phyloP scores from a whole-genome alignment of 2,797 vertebrate genomes.

The Arctocebus calabarensis region DNA sequence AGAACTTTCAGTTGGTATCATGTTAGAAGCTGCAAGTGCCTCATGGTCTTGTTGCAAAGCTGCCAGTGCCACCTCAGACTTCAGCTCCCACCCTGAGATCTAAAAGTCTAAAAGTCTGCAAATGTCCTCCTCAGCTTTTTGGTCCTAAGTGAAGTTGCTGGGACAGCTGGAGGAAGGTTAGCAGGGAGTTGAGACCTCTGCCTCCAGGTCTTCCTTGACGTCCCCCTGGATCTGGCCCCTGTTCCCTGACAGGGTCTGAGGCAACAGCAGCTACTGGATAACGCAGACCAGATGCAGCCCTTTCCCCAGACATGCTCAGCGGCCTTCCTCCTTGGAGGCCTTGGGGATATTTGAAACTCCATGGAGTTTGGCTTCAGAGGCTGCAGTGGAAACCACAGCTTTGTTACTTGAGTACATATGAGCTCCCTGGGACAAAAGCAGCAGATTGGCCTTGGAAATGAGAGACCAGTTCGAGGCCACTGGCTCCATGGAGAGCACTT shows the following conservation, averaged over 20 bases:
- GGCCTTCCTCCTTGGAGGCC: background rate
- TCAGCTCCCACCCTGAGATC: background rate
- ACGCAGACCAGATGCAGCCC: constrained; percentile 29
- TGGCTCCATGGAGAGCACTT: background rate
- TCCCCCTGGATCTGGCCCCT: background rate
- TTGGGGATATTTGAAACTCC: constrained; percentile 47
- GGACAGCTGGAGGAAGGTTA: background rate
- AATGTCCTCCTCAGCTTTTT: background rate
- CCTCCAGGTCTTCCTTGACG: background rate
- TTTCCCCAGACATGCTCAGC: background rate
- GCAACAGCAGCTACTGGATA: background rate
- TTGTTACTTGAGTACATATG: background rate
- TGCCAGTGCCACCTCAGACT: background rate
- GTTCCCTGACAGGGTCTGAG: background rate
- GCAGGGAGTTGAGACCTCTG: background rate
- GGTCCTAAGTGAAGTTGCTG: background rate
- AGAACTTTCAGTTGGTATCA: background rate
- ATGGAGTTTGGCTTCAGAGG: background rate
- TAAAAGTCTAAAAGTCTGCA: rapidly evolving
- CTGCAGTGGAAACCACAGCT: constrained; percentile 66
- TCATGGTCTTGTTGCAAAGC: background rate
- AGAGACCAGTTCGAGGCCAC: background rate
- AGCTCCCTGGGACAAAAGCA: constrained; percentile 21
- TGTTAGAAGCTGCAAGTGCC: background rate
- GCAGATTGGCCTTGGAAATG: background rate